Conservation (phyloP, 2,888 invertebrate genomes). For the Peribatodes rhomboidaria region DNA sequence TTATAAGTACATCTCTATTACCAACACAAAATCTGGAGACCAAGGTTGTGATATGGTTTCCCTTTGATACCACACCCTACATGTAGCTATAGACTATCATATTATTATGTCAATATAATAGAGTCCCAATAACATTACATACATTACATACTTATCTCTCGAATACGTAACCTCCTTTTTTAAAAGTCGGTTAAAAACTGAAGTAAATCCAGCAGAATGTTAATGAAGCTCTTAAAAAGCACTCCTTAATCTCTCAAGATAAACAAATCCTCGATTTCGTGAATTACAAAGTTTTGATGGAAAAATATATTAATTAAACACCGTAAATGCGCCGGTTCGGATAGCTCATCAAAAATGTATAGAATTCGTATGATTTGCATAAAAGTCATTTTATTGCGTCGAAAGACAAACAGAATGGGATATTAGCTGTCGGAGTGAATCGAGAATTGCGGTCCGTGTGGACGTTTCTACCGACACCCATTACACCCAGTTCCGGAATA, state of each 20-base stretch:
- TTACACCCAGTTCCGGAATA: constrained; percentile 15
- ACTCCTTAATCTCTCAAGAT: constrained; percentile 46
- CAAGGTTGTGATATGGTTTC: too few relatives aligned
- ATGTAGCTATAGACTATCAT: too few relatives aligned
- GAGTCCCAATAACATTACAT: too few relatives aligned
- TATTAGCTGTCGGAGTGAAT: constrained; percentile 83
- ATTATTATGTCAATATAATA: too few relatives aligned
- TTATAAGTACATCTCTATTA: too few relatives aligned
- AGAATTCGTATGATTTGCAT: constrained; percentile 87
- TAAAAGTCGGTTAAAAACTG: too few relatives aligned
- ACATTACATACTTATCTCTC: too few relatives aligned
- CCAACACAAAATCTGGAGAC: too few relatives aligned
- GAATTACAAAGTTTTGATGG: constrained; percentile 77
- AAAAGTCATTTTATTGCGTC: constrained; percentile 87
- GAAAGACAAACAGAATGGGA: constrained; percentile 86
- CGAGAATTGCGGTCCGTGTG: constrained; percentile 70
- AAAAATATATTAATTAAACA: constrained; percentile 84
- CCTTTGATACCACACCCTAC: too few relatives aligned
- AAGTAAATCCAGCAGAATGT: constrained; percentile 29
- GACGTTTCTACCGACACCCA: constrained; percentile 18
- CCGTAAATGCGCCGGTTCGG: constrained; percentile 71
- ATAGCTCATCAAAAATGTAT: constrained; percentile 86
- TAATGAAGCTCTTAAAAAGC: constrained; percentile 43
- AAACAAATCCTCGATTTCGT: constrained; percentile 63
- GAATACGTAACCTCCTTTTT: too few relatives aligned